phyloP scores from a whole-genome alignment of 2,113 vertebrate genomes.

The Bujurquina vittata region DNA sequence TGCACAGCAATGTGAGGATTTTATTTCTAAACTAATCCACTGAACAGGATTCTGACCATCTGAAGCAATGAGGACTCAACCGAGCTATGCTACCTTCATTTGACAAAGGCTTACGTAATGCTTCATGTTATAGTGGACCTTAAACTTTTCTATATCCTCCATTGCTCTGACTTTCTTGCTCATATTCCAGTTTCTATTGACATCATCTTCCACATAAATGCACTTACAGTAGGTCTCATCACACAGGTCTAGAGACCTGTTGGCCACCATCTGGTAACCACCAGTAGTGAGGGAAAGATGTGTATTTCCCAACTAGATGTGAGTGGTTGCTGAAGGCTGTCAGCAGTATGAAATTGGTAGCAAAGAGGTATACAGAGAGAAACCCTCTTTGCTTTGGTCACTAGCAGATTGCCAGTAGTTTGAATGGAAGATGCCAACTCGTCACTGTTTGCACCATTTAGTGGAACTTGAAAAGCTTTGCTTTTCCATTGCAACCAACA shows the following conservation, averaged over 20 bases:
- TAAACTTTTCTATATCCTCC: not conserved
- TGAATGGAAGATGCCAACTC: too few relatives aligned
- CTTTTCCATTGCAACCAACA: too few relatives aligned
- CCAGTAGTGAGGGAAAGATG: too few relatives aligned
- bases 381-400: not conserved
- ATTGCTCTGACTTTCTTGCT: not conserved
- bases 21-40: constrained; percentile 28
- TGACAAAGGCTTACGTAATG: not conserved
- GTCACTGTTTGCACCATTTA: too few relatives aligned
- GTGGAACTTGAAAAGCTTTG: too few relatives aligned
- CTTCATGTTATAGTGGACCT: not conserved
- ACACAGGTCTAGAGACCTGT: not conserved
- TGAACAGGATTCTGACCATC: constrained; percentile 6
- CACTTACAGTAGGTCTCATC: not conserved
- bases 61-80: constrained; percentile 1
- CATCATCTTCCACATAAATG: not conserved
- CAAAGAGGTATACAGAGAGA: too few relatives aligned
- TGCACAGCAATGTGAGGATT: constrained; percentile 8
- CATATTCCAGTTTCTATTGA: too few relatives aligned
- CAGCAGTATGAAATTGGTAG: not conserved
- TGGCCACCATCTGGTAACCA: not conserved
- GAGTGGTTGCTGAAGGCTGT: not conserved
- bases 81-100: not conserved
- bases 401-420: not conserved
- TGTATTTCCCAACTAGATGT: not conserved